Evolutionary conservation across 2,888 invertebrate species (phyloP), one percentile per base, ranked within the genome.

Genomic region (Aporophyla lueneburgensis): DNA sequence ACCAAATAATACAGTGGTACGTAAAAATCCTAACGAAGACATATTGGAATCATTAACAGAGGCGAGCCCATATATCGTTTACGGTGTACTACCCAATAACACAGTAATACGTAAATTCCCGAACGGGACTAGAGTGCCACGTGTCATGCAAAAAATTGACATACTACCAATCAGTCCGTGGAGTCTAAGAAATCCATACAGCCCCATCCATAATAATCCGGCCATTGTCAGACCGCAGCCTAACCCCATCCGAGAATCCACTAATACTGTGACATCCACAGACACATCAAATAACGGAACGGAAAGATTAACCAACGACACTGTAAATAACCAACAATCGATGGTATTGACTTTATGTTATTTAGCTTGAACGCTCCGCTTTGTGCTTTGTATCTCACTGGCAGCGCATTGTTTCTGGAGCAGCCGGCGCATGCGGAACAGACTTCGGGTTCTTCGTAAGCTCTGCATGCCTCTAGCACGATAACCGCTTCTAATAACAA

Each of bases 81-180:
- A 98, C 90, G 98, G 98, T 93, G 97, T 98, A 90, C 97, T 97
- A 93, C 98, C 98, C 87, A 98, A 98, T 96, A 98, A 98, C 95
- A 98, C 97, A 93, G 96, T 98, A 93, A 97, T 98, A 93, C 97
- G 98, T 95, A 98, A 98, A 96, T 98, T 97, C 93, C 98, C 98
- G 86, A 98, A 98, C 91, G 98, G 98, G 93, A 98, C 98, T 92
- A 96, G 97, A 94, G 97, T 98, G 94, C 98, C 98, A 94, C 97
- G 98, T 92, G 93, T 96, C 91, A 95, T 95, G 93, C 96, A 96
- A 94, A 96, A 96, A 94, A 96, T 97, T 95, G 97, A 97, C 94
- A 94, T 97, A 95, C 95, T 97, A 94, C 96, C 97, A 95, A 97
- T 97, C 92, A 97, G 97, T 90, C 97, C 97, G 92, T 96, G 95